Evolutionary conservation across 2,888 invertebrate genomes (phyloP).

Genomic region (Aphelenchoides bicaudatus): DNA sequence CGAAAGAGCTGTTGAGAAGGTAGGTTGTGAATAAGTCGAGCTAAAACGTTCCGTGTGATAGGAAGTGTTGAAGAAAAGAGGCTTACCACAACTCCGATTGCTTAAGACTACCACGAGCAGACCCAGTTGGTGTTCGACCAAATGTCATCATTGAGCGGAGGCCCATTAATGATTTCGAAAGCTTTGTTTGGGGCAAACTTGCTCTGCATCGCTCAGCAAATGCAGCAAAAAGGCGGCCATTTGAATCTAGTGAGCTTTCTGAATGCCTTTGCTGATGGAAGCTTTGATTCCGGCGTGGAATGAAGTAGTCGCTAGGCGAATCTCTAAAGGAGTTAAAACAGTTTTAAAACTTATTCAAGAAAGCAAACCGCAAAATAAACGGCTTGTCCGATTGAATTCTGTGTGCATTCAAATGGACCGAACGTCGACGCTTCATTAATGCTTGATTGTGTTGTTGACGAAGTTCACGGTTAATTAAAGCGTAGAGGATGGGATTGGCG

Average conservation of each 20-base stretch:
- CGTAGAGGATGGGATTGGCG: slow-evolving; percentile 59
- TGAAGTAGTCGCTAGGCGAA: slow-evolving; percentile 4
- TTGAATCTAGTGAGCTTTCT: not conserved
- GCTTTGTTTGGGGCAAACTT: slow-evolving; percentile 12
- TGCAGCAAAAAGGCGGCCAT: slow-evolving; percentile 6
- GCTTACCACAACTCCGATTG: not conserved
- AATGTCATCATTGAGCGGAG: slow-evolving; percentile 1
- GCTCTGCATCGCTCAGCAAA: slow-evolving; percentile 15
- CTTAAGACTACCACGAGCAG: not conserved
- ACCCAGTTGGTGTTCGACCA: not conserved
- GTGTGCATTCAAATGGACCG: slow-evolving; percentile 34
- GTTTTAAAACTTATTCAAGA: not conserved
- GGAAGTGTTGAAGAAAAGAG: slow-evolving; percentile 2
- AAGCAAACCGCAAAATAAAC: slow-evolving; percentile 4
- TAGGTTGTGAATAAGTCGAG: too few species aligned
- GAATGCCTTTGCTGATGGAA: slow-evolving; percentile 5
- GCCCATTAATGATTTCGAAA: slow-evolving; percentile 11
- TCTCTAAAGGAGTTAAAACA: slow-evolving; percentile 1
- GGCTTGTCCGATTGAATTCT: slow-evolving; percentile 12
- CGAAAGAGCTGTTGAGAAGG: too few species aligned
- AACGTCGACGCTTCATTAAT: slow-evolving; percentile 49
- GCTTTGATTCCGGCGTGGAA: too few species aligned
- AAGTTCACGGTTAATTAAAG: slow-evolving; percentile 57
- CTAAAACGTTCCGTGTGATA: not conserved
- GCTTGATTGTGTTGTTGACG: slow-evolving; percentile 54